A percentile compares a stretch with the other conserved stretches of the same genome.
These are phyloP conservation scores for Desmodus rotundus DNA, from an alignment of 2,113 vertebrate genomes.

Conservation along the genomic window DNA sequence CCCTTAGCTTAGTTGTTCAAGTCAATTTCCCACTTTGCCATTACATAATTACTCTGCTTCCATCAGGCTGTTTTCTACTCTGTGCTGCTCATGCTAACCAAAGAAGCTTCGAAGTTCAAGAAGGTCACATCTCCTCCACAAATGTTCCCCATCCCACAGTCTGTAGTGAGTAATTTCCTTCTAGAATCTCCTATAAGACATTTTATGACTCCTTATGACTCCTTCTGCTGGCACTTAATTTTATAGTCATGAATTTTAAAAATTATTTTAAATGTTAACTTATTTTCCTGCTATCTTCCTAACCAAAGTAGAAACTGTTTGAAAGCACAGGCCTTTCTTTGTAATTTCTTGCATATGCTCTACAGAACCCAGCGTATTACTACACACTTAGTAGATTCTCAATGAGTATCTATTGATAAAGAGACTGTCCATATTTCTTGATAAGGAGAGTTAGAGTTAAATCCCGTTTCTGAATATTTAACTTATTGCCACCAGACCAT, in stretches of 20 bases:
- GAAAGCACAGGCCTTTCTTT: background rate
- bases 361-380: background rate
- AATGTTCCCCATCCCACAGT: background rate
- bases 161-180: background rate
- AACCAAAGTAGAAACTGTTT: background rate
- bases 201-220: background rate
- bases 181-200: background rate
- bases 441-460: background rate
- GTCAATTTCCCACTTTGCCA: background rate
- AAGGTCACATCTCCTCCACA: background rate
- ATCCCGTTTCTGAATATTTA: background rate
- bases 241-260: background rate
- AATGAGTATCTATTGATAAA: background rate
- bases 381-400: background rate
- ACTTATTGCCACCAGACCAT: background rate
- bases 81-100: background rate
- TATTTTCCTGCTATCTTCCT: background rate
- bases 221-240: background rate
- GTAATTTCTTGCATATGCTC: background rate
- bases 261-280: background rate
- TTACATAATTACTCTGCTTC: background rate
- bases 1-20: background rate
- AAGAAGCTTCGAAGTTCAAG: background rate
- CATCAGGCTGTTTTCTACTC: background rate
- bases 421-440: background rate